These are phyloP conservation scores for Stylophora pistillata DNA, from an alignment of 64 coral and sea anemone genomes.

Conservation along the genomic window DNA sequence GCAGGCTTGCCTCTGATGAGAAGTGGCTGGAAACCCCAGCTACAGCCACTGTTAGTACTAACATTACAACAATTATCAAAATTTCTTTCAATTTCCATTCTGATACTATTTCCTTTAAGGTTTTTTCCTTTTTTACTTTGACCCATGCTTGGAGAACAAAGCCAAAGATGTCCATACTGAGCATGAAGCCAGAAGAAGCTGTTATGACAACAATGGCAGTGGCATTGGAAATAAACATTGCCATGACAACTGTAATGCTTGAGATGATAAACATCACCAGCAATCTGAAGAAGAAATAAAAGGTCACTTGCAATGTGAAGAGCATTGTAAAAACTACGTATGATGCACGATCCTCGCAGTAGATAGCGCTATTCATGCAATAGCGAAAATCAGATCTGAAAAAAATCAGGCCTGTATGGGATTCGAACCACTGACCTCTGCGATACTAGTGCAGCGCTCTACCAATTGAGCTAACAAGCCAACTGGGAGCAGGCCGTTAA, in stretches of 20 bases:
- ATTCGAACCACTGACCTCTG: too few relatives aligned
- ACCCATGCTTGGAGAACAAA: slow-evolving; percentile 21
- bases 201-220: slow-evolving; percentile 47
- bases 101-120: background rate
- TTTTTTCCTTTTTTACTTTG: slow-evolving; percentile 27
- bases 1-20: slow-evolving; percentile 13
- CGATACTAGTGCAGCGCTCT: too few relatives aligned
- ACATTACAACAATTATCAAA: slow-evolving; percentile 49
- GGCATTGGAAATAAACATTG: slow-evolving; percentile 69
- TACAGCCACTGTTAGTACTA: slow-evolving; percentile 11
- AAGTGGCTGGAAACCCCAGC: slow-evolving; percentile 59
- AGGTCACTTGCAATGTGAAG: background rate
- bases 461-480: too few relatives aligned
- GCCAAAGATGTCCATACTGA: slow-evolving; percentile 86
- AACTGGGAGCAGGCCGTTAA: too few relatives aligned
- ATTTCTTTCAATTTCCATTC: slow-evolving; percentile 63
- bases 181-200: slow-evolving; percentile 64
- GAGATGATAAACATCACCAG: slow-evolving; percentile 79
- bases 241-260: slow-evolving; percentile 61
- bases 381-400: too few relatives aligned
- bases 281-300: slow-evolving; percentile 55
- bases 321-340: too few relatives aligned
- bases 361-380: too few relatives aligned
- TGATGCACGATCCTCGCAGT: too few relatives aligned
- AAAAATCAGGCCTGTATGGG: too few relatives aligned